Evolutionary conservation across 2,888 invertebrate genomes (phyloP), one percentile per base, ranked within the genome.

Genomic region (Drosophila nr. perissopoda): DNA sequence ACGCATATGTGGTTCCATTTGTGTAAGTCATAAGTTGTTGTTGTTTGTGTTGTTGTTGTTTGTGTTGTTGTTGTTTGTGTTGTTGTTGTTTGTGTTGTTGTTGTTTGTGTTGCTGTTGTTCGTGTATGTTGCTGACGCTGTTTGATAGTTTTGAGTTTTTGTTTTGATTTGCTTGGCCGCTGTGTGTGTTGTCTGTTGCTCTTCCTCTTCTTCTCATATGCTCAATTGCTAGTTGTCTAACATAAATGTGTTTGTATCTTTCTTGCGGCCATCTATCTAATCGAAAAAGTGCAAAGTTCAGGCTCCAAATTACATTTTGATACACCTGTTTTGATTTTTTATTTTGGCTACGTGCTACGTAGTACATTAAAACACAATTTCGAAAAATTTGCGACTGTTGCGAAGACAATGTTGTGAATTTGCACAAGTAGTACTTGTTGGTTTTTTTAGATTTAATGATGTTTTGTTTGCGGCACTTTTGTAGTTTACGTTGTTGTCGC

Each of bases 111-210:
- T 81, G 51, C 13, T 59, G 45, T 56, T 60, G 49, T 60, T 21
- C 21, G 11, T 68, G 58, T 58, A 29, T 60, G 33, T 11, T 82
- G 54, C 48, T 60, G 61, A 65, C 34, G 68, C 59, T 73, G 66
- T 84, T 87, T 85, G 77, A 80, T 89, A 84, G 90, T 89, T 86
- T 76, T 82, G 70, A 71, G 87, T 84, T 89, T 88, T 89, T 85
- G 85, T 85, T 85, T 85, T 85, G 85, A 87, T 85, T 87, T 73
- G 72, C 69, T 83, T 89, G 72, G 75, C 66, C 73, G 89, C 71
- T 64, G 56, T 42, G 56, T 45, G 13, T 38, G 59, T 56, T 73
- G 66, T 21, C 29, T 34, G 34, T 63, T 40, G 36, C 40, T 51
- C 67, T 67, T 48, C 40, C 27, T 34, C 52, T 53, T 56, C 40